Percentiles rank a stretch among this genome's conserved stretches.
phyloP scores from a whole-genome alignment of 2,797 vertebrate genomes.

The Antrozous pallidus region DNA sequence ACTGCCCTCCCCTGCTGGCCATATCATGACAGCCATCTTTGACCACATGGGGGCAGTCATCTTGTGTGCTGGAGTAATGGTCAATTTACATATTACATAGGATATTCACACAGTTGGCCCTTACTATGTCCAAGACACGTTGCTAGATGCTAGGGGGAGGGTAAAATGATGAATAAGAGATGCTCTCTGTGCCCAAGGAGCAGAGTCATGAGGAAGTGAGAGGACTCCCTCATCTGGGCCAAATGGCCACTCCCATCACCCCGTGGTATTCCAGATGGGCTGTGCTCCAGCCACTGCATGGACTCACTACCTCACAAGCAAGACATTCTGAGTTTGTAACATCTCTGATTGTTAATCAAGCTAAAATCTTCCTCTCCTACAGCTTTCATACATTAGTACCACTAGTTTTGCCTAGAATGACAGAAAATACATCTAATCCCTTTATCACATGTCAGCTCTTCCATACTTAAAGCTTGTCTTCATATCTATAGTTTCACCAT shows the following conservation, averaged over 20 bases:
- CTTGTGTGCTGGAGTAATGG: too few relatives aligned
- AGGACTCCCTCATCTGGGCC: neutral
- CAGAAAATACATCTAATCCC: neutral
- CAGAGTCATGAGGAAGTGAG: neutral
- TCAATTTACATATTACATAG: too few relatives aligned
- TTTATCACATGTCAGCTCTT: neutral
- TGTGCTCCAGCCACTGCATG: neutral
- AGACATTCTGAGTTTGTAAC: neutral
- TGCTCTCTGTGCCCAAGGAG: neutral
- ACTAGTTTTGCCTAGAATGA: neutral
- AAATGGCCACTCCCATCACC: neutral
- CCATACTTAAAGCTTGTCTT: neutral
- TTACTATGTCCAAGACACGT: neutral
- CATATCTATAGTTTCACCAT: neutral
- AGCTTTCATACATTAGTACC: neutral
- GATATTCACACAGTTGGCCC: neutral
- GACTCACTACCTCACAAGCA: neutral
- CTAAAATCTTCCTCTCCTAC: neutral
- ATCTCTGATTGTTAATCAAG: neutral
- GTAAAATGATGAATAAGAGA: neutral
- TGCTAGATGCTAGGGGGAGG: neutral
- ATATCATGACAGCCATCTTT: too few relatives aligned
- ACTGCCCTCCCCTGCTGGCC: too few relatives aligned
- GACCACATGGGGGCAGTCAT: too few relatives aligned
- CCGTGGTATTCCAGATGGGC: neutral